A percentile compares a stretch with the other conserved stretches of the same genome.
Conservation (phyloP, 2,888 invertebrate species). For the Acanthopleura granulata region DNA sequence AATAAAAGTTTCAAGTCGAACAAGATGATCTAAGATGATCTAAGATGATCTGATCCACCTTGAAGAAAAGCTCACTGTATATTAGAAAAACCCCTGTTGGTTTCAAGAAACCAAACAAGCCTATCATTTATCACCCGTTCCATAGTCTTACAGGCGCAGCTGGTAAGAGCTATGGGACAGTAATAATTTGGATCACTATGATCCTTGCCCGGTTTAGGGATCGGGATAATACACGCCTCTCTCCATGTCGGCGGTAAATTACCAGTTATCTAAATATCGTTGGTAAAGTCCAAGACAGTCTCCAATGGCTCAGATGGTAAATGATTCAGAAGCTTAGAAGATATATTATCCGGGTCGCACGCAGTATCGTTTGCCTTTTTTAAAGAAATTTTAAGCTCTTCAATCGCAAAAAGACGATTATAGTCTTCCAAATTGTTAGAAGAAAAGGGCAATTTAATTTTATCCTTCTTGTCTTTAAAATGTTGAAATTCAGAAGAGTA, state of each 20-base stretch:
- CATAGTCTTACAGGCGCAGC: slow-evolving; percentile 46
- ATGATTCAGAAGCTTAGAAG: slow-evolving; percentile 22
- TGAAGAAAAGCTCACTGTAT: slow-evolving; percentile 34
- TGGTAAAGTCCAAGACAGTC: slow-evolving; percentile 25
- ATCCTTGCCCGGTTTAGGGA: slow-evolving; percentile 32
- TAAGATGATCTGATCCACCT: no score
- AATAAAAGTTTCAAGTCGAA: no score
- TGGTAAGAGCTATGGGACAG: slow-evolving; percentile 47
- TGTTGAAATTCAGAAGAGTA: background rate
- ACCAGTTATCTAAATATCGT: slow-evolving; percentile 29
- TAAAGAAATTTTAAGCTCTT: background rate
- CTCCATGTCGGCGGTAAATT: slow-evolving; percentile 28
- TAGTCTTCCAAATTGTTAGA: background rate
- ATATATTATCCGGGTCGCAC: slow-evolving; percentile 24
- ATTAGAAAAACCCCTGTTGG: slow-evolving; percentile 28
- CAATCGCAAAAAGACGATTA: background rate
- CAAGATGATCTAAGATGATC: no score
- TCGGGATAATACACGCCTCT: slow-evolving; percentile 24
- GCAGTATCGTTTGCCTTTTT: slow-evolving; percentile 21
- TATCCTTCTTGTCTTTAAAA: background rate
- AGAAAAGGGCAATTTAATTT: background rate
- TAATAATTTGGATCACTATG: slow-evolving; percentile 35
- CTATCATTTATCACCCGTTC: slow-evolving; percentile 42
- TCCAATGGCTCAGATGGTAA: background rate
- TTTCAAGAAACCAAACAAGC: slow-evolving; percentile 38